Evolutionary conservation across 2,888 invertebrate genomes (phyloP).

Genomic region (Parochlus steinenii): DNA sequence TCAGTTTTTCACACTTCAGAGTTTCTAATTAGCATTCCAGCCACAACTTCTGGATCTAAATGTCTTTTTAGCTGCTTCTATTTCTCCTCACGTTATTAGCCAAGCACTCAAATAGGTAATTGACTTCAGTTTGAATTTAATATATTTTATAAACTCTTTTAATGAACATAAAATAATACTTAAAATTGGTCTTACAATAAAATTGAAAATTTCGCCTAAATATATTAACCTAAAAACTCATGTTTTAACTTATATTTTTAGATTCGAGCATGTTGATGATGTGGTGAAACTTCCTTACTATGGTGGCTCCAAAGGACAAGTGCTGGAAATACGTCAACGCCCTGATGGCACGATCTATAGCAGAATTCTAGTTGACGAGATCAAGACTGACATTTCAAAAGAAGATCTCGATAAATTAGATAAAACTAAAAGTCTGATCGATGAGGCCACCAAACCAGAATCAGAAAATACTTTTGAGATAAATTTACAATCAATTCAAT

Average conservation of each 20-base stretch:
- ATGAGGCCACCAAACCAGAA: slow-evolving; percentile 11
- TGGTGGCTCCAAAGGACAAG: slow-evolving; percentile 54
- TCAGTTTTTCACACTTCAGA: too few species aligned
- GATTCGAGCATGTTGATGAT: slow-evolving; percentile 13
- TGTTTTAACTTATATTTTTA: slow-evolving; percentile 5
- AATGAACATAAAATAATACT: too few species aligned
- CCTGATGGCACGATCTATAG: slow-evolving; percentile 34
- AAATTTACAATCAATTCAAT: slow-evolving; percentile 40
- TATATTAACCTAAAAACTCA: background rate
- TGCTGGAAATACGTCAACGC: slow-evolving; percentile 40
- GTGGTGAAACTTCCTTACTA: slow-evolving; percentile 42
- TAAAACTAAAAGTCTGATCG: slow-evolving; percentile 14
- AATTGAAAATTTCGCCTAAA: background rate
- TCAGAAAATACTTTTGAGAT: slow-evolving; percentile 26
- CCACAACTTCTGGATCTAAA: too few species aligned
- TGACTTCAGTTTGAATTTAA: too few species aligned
- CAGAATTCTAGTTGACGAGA: slow-evolving; percentile 25
- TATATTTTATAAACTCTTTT: too few species aligned
- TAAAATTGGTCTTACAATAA: background rate
- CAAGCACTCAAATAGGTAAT: too few species aligned
- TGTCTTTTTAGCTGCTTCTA: too few species aligned
- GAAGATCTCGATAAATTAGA: slow-evolving; percentile 16
- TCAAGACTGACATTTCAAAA: slow-evolving; percentile 30
- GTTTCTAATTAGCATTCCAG: too few species aligned
- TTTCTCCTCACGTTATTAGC: too few species aligned